Base-by-base conservation (phyloP, 2,797 vertebrate species). In the Xyrichtys novacula region DNA sequence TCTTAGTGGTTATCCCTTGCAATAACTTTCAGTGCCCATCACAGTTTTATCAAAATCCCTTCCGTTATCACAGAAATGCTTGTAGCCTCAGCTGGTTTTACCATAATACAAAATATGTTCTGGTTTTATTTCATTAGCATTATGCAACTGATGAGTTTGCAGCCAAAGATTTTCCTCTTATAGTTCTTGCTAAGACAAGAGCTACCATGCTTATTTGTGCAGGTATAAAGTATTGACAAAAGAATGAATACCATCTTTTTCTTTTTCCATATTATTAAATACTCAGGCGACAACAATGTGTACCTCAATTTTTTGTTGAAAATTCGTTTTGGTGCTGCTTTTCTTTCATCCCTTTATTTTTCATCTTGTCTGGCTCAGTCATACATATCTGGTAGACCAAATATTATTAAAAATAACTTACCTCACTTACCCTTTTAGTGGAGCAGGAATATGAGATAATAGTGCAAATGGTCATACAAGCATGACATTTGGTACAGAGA, bases 331-430 rank as follows among this genome's bases (percentile, higher is more conserved):
- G 57, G 65, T 54, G 29, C 44, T 7, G 1, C 20, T 31, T n/a
- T 14, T 63, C 31, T n/a, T 59, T 36, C 20, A 34, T 57, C n/a
- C 7, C n/a, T 50, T 73, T 57, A 55, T 79, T 59, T 71, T 26
- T 52, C 47, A 56, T 80, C 6, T 28, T 28, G 16, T 47, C 43
- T 64, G 25, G 68, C 60, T 59, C 38, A 70, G 29, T 53, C 49
- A 63, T 49, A 54, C 58, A 44, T 23, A 74, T 53, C 57, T 55
- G 25, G 17, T 22, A 20, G 32, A 46, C 22, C 67, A 66, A 69
- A 74, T 36, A 56, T 55, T 22, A 48, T 42, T 40, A 63, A 75
- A 49, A 64, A 63, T 55, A 63, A 52, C 8, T 0, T 26, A 47
- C 46, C 29, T 61, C 3, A 64, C 65, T 76, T 52, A 23, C 17